Evolutionary conservation across 2,113 vertebrate genomes (phyloP).

Genomic region (Lagopus muta): DNA sequence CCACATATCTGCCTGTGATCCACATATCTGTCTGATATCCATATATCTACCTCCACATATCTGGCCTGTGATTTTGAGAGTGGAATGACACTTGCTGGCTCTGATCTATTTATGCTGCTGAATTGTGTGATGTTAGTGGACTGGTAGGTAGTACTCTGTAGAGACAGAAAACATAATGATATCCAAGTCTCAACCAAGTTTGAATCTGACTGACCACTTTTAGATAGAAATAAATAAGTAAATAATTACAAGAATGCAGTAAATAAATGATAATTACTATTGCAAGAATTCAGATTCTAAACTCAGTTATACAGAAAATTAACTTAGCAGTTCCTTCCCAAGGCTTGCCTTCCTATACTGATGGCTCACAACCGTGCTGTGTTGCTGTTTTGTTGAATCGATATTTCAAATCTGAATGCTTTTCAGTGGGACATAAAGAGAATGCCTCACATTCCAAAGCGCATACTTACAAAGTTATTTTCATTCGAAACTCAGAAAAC

Average conservation of each 20-base stretch:
- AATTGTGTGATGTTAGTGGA: not conserved
- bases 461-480: not conserved
- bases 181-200: not conserved
- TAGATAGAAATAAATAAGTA: not conserved
- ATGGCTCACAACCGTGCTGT: not conserved
- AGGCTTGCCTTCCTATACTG: not conserved
- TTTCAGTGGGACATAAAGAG: not conserved
- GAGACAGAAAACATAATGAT: rapidly evolving
- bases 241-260: not conserved
- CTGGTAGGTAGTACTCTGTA: no score
- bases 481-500: not conserved
- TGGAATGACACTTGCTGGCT: not conserved
- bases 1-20: not conserved
- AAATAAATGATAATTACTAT: not conserved
- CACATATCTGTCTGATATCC: no score
- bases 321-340: not conserved
- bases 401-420: not conserved
- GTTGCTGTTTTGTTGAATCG: not conserved
- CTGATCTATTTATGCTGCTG: not conserved
- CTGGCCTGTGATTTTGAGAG: not conserved
- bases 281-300: not conserved
- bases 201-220: not conserved
- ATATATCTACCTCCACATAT: not conserved
- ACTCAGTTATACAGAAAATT: not conserved
- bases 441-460: not conserved